Conservation (phyloP, 1,140 invertebrate genomes). For the Anadara kagoshimensis region DNA sequence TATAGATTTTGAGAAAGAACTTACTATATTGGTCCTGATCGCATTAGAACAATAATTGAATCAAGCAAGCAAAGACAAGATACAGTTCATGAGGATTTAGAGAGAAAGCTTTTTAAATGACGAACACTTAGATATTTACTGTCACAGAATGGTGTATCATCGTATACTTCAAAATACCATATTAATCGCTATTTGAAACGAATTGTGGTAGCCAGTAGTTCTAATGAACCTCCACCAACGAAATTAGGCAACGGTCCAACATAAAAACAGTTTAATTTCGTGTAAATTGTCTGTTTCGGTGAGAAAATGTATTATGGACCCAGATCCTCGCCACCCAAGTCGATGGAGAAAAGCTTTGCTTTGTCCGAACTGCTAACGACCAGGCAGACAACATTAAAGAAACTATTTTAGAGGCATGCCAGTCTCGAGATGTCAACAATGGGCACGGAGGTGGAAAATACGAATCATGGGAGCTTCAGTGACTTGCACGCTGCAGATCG, state of each 20-base stretch:
- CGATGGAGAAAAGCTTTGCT: conserved; percentile 8
- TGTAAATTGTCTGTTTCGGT: conserved; percentile 24
- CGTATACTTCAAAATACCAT: conserved; percentile 18
- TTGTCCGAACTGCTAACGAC: not conserved
- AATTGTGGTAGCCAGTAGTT: not conserved
- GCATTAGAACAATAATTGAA: conserved; percentile 1
- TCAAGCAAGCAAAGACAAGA: not conserved
- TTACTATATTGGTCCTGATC: no score
- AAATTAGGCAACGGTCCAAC: conserved; percentile 13
- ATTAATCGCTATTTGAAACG: not conserved
- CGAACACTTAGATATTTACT: not conserved
- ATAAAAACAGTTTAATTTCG: conserved; percentile 6
- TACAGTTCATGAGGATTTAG: conserved; percentile 9
- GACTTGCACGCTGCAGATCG: conserved; percentile 33
- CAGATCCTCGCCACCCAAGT: conserved; percentile 6
- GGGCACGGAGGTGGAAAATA: not conserved
- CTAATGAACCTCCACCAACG: not conserved
- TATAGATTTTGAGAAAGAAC: no score
- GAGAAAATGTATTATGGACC: conserved; percentile 4
- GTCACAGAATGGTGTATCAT: conserved; percentile 22
- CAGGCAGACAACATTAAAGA: conserved; percentile 9
- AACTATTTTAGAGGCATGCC: conserved; percentile 10
- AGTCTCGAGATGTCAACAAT: not conserved
- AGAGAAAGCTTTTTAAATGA: not conserved
- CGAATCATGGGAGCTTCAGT: conserved; percentile 20